Base-by-base conservation (phyloP, 1,140 invertebrate genomes). In the Eriocheir sinensis region DNA sequence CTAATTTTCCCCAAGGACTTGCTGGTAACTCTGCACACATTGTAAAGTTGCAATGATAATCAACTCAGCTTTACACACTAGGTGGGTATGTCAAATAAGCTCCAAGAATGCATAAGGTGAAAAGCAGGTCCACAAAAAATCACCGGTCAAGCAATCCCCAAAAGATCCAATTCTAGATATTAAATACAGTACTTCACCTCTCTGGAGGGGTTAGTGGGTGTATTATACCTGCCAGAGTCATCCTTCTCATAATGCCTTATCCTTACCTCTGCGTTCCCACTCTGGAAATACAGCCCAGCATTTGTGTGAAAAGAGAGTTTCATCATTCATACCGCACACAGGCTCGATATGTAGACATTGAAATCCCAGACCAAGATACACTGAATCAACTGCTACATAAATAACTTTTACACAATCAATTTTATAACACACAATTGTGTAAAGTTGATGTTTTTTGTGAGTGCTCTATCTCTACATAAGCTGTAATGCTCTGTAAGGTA, bases 221-320 rank as follows among this genome's bases (percentile, higher is more conserved):
- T 60, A 60, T 89, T 93, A 93, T 36, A 72, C 72, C 92, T 86
- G 72, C 41, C 91, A 92, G 40, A 81, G 83, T 40, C 44, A 72
- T 79, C 86, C 93, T 88, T 93, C 32, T 89, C 53, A 89, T 40
- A 72, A 34, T 93, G 53, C 32, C 44, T 80, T 93, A 80, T 72
- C 38, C 93, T 93, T 93, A 93, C 93, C 93, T 93, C 93, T 93
- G 85, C n/a, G 53, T 79, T 93, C 85, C 53, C 86, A 89, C 36
- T 93, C 93, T 93, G 93, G 85, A 93, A 93, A 88, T 48, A 89
- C 93, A 93, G 93, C 60, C 93, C 85, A 89, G 86, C 60, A 88
- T 53, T 79, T 93, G 48, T 93, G 93, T 89, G 79, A 93, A 93
- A 89, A 89, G 53, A 53, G 53, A 93, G 79, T 32, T 34, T 79